A percentile compares a stretch with the other conserved stretches of the same genome.
Conservation (phyloP, 1,140 invertebrate species). For the Holcopasites calliopsidis region DNA sequence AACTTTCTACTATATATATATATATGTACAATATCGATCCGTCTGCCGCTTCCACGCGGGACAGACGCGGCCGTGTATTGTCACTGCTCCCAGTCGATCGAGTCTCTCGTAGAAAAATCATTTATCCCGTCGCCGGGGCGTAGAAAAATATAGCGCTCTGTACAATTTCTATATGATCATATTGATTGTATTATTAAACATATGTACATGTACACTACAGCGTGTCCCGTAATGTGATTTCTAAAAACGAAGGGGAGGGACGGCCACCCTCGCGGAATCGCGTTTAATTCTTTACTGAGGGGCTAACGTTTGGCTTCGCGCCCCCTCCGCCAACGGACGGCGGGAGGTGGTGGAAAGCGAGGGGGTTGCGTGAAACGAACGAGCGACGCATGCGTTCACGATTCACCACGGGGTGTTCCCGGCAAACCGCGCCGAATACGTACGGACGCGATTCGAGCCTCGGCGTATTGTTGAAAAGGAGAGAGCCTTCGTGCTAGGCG, state of each 20-base stretch:
- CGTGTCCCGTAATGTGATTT: conserved; percentile 29
- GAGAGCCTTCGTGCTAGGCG: neutral
- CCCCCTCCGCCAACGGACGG: conserved; percentile 41
- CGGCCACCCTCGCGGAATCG: conserved; percentile 62
- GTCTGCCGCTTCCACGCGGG: conserved; percentile 5
- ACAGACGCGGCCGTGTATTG: conserved; percentile 28
- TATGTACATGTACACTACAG: conserved; percentile 23
- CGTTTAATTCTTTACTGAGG: conserved; percentile 67
- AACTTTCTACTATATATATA: conserved; percentile 41
- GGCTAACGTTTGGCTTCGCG: conserved; percentile 54
- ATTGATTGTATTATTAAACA: neutral
- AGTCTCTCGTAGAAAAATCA: conserved; percentile 44
- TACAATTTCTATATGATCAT: conserved; percentile 2
- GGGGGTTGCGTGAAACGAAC: conserved; percentile 42
- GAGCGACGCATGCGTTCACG: conserved; percentile 60
- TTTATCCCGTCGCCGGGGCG: conserved; percentile 30
- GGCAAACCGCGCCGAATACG: neutral
- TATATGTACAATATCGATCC: conserved; percentile 45
- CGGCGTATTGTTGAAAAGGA: neutral
- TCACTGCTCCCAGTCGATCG: conserved; percentile 33
- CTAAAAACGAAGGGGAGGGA: conserved; percentile 51
- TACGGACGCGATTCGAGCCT: neutral
- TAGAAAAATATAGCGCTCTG: conserved; percentile 70
- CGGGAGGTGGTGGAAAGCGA: neutral
- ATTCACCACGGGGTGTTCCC: neutral